A percentile compares a stretch with the other conserved stretches of the same genome.
Conservation (phyloP, 2,888 invertebrate species). For the Cryptocephalus moraei region DNA sequence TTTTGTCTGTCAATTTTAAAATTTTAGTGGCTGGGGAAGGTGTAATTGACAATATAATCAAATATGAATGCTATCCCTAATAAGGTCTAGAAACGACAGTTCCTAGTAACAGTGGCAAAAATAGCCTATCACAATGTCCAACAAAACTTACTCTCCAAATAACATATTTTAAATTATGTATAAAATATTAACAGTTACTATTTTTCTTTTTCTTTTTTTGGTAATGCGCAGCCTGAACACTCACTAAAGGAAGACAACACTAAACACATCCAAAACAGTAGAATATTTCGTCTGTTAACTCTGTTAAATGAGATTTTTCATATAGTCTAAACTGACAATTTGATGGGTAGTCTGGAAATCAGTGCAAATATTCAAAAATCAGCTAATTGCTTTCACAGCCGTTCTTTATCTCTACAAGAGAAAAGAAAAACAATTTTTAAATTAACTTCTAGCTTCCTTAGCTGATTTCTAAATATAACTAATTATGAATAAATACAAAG, state of each 20-base stretch:
- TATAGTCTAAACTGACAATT: too few species aligned
- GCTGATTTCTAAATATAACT: too few species aligned
- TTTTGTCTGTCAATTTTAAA: constrained; percentile 49
- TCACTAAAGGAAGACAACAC: constrained; percentile 39
- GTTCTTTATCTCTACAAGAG: too few species aligned
- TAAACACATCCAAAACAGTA: constrained; percentile 26
- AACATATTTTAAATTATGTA: constrained; percentile 43
- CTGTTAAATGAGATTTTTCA: too few species aligned
- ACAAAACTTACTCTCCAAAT: constrained; percentile 40
- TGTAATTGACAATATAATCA: constrained; percentile 41
- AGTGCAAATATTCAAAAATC: too few species aligned
- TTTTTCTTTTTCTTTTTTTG: constrained; percentile 29
- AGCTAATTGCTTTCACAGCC: too few species aligned
- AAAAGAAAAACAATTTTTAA: too few species aligned
- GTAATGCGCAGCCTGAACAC: constrained; percentile 41
- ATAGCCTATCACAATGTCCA: constrained; percentile 42
- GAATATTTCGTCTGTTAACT: too few species aligned
- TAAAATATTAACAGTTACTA: constrained; percentile 43
- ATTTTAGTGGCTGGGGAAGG: constrained; percentile 26
- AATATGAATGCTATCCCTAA: constrained; percentile 34
- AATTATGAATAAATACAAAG: too few species aligned
- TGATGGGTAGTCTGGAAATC: too few species aligned
- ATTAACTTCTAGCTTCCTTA: too few species aligned
- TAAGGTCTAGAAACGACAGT: constrained; percentile 20
- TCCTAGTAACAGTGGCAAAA: constrained; percentile 38